Evolutionary conservation across 2,113 vertebrate genomes (phyloP), one percentile per base, ranked within the genome.

Genomic region (Dasyornis broadbenti): DNA sequence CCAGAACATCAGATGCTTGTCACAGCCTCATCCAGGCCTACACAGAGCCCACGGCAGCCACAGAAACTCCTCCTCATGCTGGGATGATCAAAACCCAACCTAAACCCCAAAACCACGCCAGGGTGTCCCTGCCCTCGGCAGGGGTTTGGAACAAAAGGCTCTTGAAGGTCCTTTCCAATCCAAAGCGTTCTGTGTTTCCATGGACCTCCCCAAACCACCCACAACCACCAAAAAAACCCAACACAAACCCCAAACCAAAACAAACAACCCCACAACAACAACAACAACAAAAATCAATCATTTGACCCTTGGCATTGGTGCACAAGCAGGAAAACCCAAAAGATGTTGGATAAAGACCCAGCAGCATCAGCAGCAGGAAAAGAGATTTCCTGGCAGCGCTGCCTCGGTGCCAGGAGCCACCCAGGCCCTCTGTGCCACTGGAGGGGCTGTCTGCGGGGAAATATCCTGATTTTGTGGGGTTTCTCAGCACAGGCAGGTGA

Each of bases 1-100:
- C 28, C 44, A 13, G 18, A 11, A 23, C 28, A 15, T 1, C 2
- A 18, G 2, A 1, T 0, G 2, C 4, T 30, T 11, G 19, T 49
- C 7, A 2, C 1, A 28, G 33, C 17, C 28, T 33, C 19, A 4
- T 2, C 42, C 31, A 26, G n/a, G 47, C 49, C 21, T 7, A 0
- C 18, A 11, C 20, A 5, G 42, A 42, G 56, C 5, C 21, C 28
- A 9, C 30, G 33, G 56, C 56, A 82, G 49, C 4, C 3, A 35
- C 0, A 69, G 60, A 30, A 69, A 37, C 19, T n/a, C 61, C 50
- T 42, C 11, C 3, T 11, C 8, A 2, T 11, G 10, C 4, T 0
- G 0, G 30, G 11, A 20, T 5, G 23, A 28, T 4, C 26, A 39
- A 42, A 79, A 39, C 5, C 66, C 47, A 53, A 5, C 0, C 49